Evolutionary conservation across 2,888 invertebrate species (phyloP).

Genomic region (Nomada ruficornis): DNA sequence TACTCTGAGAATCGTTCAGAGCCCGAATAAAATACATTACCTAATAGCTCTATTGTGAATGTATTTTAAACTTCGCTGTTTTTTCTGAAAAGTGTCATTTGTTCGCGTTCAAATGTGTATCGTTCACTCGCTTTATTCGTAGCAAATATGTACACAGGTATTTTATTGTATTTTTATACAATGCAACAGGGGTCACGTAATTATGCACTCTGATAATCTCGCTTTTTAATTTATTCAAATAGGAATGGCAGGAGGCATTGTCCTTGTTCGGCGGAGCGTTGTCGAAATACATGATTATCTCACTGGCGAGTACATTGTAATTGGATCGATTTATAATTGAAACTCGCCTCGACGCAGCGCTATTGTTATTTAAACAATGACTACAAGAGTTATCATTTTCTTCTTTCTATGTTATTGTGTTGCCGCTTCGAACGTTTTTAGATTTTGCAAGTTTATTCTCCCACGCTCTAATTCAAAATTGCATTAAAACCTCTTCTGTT

Average conservation of each 20-base stretch:
- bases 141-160: too few species aligned
- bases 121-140: too few species aligned
- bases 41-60: too few species aligned
- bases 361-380: constrained; percentile 11
- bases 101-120: too few species aligned
- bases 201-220: constrained; percentile 12
- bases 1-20: too few species aligned
- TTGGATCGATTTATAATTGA: constrained; percentile 16
- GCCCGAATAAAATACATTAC: too few species aligned
- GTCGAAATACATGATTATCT: constrained; percentile 28
- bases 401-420: background rate
- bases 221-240: constrained; percentile 44
- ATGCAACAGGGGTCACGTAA: constrained; percentile 11
- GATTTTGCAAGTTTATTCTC: background rate
- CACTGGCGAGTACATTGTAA: constrained; percentile 21
- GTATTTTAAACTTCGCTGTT: too few species aligned
- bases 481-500: background rate
- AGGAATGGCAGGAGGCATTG: constrained; percentile 47
- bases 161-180: background rate
- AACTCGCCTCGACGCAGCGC: background rate
- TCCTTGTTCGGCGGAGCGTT: constrained; percentile 44
- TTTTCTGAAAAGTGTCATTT: too few species aligned
- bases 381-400: background rate
- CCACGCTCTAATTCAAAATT: background rate
- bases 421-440: background rate